These are phyloP conservation scores for Scarus forsteni DNA, from an alignment of 2,797 vertebrate species.

Conservation along the genomic window DNA sequence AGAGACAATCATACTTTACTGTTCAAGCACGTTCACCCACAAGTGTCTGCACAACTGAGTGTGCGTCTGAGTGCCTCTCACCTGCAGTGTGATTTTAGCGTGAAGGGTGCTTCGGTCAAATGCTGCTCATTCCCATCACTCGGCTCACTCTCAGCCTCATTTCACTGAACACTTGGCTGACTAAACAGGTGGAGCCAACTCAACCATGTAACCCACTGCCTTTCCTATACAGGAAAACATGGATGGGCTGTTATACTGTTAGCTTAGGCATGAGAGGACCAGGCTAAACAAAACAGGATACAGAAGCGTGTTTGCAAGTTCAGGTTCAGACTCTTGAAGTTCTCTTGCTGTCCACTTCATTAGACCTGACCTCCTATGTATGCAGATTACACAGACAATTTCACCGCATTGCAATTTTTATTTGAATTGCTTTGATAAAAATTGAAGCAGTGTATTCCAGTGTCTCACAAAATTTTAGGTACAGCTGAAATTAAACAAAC, in stretches of 20 bases:
- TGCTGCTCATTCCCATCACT: constrained; percentile 58
- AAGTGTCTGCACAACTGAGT: constrained; percentile 64
- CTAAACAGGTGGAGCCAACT: constrained; percentile 74
- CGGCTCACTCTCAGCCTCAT: constrained; percentile 66
- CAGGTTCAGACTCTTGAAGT: background rate
- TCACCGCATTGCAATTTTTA: too few species aligned
- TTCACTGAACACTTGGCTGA: constrained; percentile 67
- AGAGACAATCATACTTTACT: constrained; percentile 63
- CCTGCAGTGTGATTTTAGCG: constrained; percentile 73
- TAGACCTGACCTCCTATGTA: constrained; percentile 6
- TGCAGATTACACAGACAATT: constrained; percentile 12
- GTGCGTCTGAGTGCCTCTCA: constrained; percentile 72
- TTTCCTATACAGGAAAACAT: constrained; percentile 30
- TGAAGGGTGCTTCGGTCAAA: constrained; percentile 81
- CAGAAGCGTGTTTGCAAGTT: background rate
- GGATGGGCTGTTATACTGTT: constrained; percentile 38
- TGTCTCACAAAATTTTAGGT: too few species aligned
- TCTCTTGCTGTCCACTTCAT: background rate
- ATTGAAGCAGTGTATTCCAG: too few species aligned
- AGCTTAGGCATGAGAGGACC: too few species aligned
- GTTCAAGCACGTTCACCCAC: constrained; percentile 47
- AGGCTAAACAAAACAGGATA: too few species aligned
- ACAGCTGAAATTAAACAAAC: too few species aligned
- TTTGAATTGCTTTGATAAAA: too few species aligned
- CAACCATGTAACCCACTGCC: constrained; percentile 57